Base-by-base conservation (phyloP, 1,140 invertebrate genomes). In the Homalodisca vitripennis region DNA sequence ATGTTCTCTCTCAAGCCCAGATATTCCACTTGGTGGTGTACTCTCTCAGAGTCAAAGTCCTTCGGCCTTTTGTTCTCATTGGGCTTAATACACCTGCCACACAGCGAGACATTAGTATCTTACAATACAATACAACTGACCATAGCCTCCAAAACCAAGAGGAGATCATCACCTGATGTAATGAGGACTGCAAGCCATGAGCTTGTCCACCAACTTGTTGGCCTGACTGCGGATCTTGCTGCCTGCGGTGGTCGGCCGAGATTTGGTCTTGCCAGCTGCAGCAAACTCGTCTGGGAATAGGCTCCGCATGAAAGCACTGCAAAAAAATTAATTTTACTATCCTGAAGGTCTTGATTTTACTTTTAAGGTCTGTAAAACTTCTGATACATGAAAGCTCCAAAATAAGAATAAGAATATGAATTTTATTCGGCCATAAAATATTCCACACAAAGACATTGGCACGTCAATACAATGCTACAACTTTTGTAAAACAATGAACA, bases 211-310 rank as follows among this genome's bases (percentile, higher is more conserved):
- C 26, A 92, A 80, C 65, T 84, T 80, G 76, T 89, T 91, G 17
- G 88, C 89, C 78, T 92, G 89, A 63, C 79, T 86, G 75, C 86
- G 84, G 71, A 92, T 92, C 80, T 92, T 92, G 67, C 78, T 88
- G 34, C 89, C 87, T 3, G 86, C 88, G 14, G 89, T 91, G 10
- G 88, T 87, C 17, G 89, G 89, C 68, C 88, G 79, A 1, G 84
- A 84, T 78, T 86, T 88, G 17, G 67, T 68, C 29, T 60, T 68
- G 17, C 24, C 53, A 32, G 24, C 67, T 24, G 64, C 24, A 30
- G 75, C 78, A 0, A 86, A 76, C 70, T 86, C 82, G 68, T 86
- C 87, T 22, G 88, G 86, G 76, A 91, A 92, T 26, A 92, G 78
- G 27, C 75, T 78, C 29, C 81, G 80, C 31, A 92, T 82, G 73